Base-by-base conservation (phyloP, 2,888 invertebrate genomes). In the Eledone cirrhosa region DNA sequence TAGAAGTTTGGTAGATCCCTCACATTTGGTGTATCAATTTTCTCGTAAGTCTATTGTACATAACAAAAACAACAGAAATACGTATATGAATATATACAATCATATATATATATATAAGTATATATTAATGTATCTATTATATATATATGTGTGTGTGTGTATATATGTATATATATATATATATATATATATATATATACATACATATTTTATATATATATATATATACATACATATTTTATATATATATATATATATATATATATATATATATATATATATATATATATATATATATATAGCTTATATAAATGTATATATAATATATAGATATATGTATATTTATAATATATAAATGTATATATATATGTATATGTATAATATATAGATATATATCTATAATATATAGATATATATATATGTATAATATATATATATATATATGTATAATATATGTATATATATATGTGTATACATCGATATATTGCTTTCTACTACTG, bases 21-120 rank as follows among this genome's bases (percentile, higher is more conserved):
- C 86, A 65, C 87, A 87, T 83, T 85, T 88, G 85, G 86, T 85
- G 78, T 88, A 87, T 86, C 88, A 87, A 81, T 88, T 88, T 81
- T 87, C 88, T 84, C 84, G 88, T 88, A 88, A 88, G 88, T 88
- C 79, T 77, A 41, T 47, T 47, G 33, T 65, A 8, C 33, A 41
- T 41, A 41, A n/a, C n/a, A n/a, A n/a, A n/a, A n/a, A n/a, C n/a
- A n/a, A n/a, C n/a, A n/a, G n/a, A n/a, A n/a, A n/a, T n/a, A n/a
- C n/a, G n/a, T n/a, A n/a, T n/a, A n/a, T n/a, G n/a, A 41, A 41
- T 41, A 8, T 41, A 41, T 8, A 41, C 33, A 41, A 4, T 7
- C 33, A 41, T 8, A 41, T 8, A 41, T 8, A 41, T 22, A 48
- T 29, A 24, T 27, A 69, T n/a, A 74, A n/a, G n/a, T n/a, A n/a